Conservation (phyloP, 2,888 invertebrate species). For the Harpagoxenus sublaevis region DNA sequence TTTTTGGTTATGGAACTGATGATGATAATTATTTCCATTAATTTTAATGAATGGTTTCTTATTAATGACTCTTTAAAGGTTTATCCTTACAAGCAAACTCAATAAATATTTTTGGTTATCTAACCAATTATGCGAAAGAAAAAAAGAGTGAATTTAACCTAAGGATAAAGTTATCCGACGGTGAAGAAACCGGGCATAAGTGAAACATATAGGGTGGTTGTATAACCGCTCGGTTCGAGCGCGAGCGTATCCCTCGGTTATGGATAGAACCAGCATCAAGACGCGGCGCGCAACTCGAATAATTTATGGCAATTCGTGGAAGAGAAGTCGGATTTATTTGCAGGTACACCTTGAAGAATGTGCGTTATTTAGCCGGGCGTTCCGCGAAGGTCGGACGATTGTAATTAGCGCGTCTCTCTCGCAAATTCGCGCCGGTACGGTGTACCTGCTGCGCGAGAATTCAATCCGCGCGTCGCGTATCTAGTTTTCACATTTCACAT, state of each 20-base stretch:
- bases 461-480: conserved; percentile 4
- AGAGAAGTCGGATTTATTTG: background rate
- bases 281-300: background rate
- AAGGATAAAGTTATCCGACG: no score
- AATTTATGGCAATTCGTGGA: conserved; percentile 24
- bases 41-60: no score
- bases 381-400: conserved; percentile 19
- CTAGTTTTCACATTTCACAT: conserved; percentile 32
- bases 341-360: background rate
- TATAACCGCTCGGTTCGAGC: background rate
- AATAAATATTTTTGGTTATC: no score
- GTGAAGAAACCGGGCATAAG: no score
- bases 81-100: no score
- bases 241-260: background rate
- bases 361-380: conserved; percentile 4
- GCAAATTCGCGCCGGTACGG: background rate
- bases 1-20: no score
- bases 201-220: background rate
- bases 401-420: conserved; percentile 31
- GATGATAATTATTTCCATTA: no score
- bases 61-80: no score
- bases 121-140: no score
- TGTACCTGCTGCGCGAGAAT: conserved; percentile 29
- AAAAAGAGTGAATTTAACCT: no score
- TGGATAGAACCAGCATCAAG: background rate